Base-by-base conservation (phyloP, 2,888 invertebrate genomes). In the Tipula confusa region DNA sequence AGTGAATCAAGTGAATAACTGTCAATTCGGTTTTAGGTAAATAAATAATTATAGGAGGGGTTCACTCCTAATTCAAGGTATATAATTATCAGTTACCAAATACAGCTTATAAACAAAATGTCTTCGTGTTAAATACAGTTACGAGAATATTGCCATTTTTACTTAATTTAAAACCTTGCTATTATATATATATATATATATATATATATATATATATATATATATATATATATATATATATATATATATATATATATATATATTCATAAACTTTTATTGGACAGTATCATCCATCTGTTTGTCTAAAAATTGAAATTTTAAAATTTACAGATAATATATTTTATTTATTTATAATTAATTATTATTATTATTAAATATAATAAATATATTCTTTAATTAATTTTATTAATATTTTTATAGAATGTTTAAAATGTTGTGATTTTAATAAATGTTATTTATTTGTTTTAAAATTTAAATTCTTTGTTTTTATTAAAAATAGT, bases 381-480 rank as follows among this genome's bases (percentile, higher is more conserved):
- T 28, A 79, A 24, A 24, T 29, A 80, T 31, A 15, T 80, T 29
- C 80, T 80, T 29, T 80, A 29, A 80, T 80, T 80, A 80, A 29
- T 80, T 31, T 80, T 29, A 80, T 80, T 80, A 80, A 80, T 80
- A 80, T 80, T 80, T 80, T 80, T 80, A 80, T 80, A 80, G 80
- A 80, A 80, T 29, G 80, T 80, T 80, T 80, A 80, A 80, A 29
- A 80, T 80, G 80, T 80, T 80, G 80, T 80, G 80, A 80, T 80
- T 80, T 80, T 80, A 80, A 80, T 80, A 80, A 80, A 80, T 80
- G 80, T 80, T 80, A 80, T 80, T 80, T 80, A 80, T 80, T 80
- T 80, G 80, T 80, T 80, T 80, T 80, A 80, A 79, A 80, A 29
- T 80, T 80, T 80, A 80, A 64, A 64, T 64, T 13, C 3, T 5